Base-by-base conservation (phyloP, 2,113 vertebrate genomes). In the Rutilus rutilus region DNA sequence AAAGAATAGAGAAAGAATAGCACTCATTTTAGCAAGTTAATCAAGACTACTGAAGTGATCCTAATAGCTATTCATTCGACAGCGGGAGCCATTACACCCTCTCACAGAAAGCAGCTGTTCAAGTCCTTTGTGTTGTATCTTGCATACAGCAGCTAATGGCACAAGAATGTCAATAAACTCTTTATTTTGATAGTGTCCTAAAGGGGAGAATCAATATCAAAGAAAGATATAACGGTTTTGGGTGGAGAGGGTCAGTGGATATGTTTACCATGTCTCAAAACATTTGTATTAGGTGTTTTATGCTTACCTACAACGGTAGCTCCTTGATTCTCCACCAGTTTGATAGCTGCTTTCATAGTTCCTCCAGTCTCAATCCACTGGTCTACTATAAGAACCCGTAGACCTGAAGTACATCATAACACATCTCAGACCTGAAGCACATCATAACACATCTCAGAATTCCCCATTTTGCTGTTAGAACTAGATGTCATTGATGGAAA, bases 281-380 rank as follows among this genome's bases (percentile, higher is more conserved):
- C 50, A 19, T 54, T 5, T 78, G 5, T 42, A 36, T n/a, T 47
- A 17, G 39, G 15, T 11, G 64, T 83, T 54, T 30, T 15, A 69
- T 27, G 82, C 93, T 86, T 89, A 96, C 96, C 96, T 90, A 93
- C 94, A 73, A 97, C 94, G 0, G 92, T 89, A 7, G 94, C 96
- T 2, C 96, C 96, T 62, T 94, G 93, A 25, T 19, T 77, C 91
- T 97, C 96, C 90, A 97, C 90, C 91, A 97, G 94, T 88, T 92
- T 91, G 60, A 96, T 95, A 39, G 96, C 96, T 0, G 96, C 96
- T 59, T 87, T 93, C 96, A 97, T 97, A 0, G 97, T 97, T 42
- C 96, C 97, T 84, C 96, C 96, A 0, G 96, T 97, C 89, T 97
- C 96, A 1, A 98, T 92, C 97, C 97, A 97, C 92, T 97, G 96